phyloP scores from a whole-genome alignment of 1,140 invertebrate genomes.

The Lordiphosa collinella region DNA sequence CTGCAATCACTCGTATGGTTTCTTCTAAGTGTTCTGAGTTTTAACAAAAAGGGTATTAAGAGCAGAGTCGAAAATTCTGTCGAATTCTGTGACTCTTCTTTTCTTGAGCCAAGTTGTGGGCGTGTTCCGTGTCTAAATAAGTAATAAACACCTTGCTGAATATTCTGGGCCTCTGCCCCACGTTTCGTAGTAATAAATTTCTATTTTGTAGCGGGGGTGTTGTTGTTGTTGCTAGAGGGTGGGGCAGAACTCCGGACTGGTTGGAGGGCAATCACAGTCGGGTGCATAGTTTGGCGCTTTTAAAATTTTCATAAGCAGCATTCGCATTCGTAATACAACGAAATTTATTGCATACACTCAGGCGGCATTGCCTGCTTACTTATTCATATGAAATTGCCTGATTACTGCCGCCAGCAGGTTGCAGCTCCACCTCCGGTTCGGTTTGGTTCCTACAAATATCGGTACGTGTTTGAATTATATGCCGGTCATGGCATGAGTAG shows the following conservation, averaged over 20 bases:
- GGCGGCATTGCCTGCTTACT: slow-evolving; percentile 62
- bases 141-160: slow-evolving; percentile 63
- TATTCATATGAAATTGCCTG: slow-evolving; percentile 75
- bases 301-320: slow-evolving; percentile 72
- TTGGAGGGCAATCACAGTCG: slow-evolving; percentile 50
- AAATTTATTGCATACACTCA: slow-evolving; percentile 71
- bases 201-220: slow-evolving; percentile 25
- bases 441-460: slow-evolving; percentile 28
- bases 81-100: not conserved
- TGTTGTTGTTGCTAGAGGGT: slow-evolving; percentile 37
- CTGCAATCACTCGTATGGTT: too few species aligned
- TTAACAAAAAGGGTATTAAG: too few species aligned
- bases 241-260: not conserved
- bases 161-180: slow-evolving; percentile 19
- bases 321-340: slow-evolving; percentile 62
- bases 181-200: slow-evolving; percentile 62
- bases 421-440: not conserved
- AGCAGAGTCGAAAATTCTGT: too few species aligned
- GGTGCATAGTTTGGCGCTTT: slow-evolving; percentile 64
- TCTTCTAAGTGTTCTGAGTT: too few species aligned
- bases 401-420: slow-evolving; percentile 43
- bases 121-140: slow-evolving; percentile 49
- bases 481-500: slow-evolving; percentile 59
- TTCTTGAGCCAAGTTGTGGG: slow-evolving; percentile 7
- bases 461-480: slow-evolving; percentile 73